Base-by-base conservation (phyloP, 2,113 vertebrate genomes). In the Caranx ignobilis region DNA sequence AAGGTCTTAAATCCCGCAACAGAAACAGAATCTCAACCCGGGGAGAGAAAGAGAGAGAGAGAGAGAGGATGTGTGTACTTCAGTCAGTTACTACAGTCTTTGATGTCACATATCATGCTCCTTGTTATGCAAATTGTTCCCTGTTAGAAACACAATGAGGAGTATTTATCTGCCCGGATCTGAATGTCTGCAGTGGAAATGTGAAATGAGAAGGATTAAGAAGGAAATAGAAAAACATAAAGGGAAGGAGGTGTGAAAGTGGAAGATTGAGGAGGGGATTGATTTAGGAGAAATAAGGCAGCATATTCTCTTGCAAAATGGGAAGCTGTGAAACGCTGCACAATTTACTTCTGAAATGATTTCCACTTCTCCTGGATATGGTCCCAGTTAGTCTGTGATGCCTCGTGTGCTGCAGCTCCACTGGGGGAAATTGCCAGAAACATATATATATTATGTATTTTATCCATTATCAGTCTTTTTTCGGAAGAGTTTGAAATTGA, bases 81-180 rank as follows among this genome's bases (percentile, higher is more conserved):
- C 68, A 71, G 60, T 83, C 79, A 81, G 77, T 85, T 75, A 81
- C 65, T 70, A 26, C 26, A 26, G 37, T 74, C 82, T 82, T 70
- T 85, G 79, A 87, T 90, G 71, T 82, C 84, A 82, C 71, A 61
- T 67, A 74, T 83, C 75, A 50, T 59, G 32, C 78, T 83, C 59
- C 48, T 82, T 88, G 71, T 91, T 82, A 90, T 88, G 82, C 70
- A 86, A 86, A 90, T 82, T 56, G n/a, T 1, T 10, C 39, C 56
- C 45, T 41, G 52, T 71, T 75, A 11, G 54, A 70, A 79, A 75
- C 54, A 82, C 69, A 81, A 43, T 59, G 59, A 66, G 8, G 41
- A n/a, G 16, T 21, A 71, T 85, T 76, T 75, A 84, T 88, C 85
- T 35, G 57, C 11, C 2, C 5, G 5, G 59, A 79, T 84, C 74